Conservation (phyloP, 2,888 invertebrate species). For the Eupeodes latifasciatus region DNA sequence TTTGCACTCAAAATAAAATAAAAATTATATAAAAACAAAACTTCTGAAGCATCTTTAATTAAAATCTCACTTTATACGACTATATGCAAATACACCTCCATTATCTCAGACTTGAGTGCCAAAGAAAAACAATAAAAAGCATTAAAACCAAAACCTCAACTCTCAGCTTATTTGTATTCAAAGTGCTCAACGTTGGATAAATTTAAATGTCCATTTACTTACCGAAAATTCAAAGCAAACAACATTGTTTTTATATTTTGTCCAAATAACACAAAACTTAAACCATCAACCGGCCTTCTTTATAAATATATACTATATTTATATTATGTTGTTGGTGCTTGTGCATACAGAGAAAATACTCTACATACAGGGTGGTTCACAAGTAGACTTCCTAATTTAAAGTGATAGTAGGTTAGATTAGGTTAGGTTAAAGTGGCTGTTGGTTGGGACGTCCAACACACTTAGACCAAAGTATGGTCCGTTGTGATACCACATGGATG, state of each 20-base stretch:
- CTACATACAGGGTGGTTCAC: too few species aligned
- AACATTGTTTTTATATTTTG: slow-evolving; percentile 25
- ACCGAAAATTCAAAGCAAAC: slow-evolving; percentile 48
- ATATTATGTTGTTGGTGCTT: neutral
- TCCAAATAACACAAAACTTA: slow-evolving; percentile 45
- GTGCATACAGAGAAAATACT: neutral
- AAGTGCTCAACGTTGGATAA: slow-evolving; percentile 20
- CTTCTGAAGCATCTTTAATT: neutral
- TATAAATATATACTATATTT: neutral
- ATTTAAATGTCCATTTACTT: slow-evolving; percentile 54
- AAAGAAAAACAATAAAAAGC: slow-evolving; percentile 19
- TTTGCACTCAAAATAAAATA: neutral
- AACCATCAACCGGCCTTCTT: slow-evolving; percentile 27
- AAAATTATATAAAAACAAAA: neutral
- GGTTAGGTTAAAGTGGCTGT: too few species aligned
- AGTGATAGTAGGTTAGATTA: too few species aligned
- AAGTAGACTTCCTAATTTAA: too few species aligned
- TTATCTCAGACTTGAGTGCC: slow-evolving; percentile 18
- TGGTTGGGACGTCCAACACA: too few species aligned
- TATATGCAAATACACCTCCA: neutral
- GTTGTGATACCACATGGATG: too few species aligned
- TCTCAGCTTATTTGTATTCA: slow-evolving; percentile 37
- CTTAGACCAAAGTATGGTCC: too few species aligned
- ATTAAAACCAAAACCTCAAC: neutral
- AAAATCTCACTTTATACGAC: neutral